These are phyloP conservation scores for Platycheirus rosarum DNA, from an alignment of 2,888 invertebrate species.

Conservation along the genomic window DNA sequence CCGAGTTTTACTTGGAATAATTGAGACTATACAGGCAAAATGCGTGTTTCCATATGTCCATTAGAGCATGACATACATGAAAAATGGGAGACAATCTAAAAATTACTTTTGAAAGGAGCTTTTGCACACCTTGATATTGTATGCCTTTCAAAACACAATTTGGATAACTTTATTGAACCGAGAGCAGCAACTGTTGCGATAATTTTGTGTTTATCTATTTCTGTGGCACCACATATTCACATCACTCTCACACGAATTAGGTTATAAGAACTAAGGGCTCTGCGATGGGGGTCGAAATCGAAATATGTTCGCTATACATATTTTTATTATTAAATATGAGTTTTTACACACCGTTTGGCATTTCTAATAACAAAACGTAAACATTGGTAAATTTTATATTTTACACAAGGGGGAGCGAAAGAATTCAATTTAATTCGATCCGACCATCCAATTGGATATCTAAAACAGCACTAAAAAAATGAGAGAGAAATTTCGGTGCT, in stretches of 20 bases:
- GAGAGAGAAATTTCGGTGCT: slow-evolving; percentile 40
- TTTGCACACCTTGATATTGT: slow-evolving; percentile 20
- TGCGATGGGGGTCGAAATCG: slow-evolving; percentile 27
- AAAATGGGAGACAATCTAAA: slow-evolving; percentile 19
- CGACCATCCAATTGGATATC: slow-evolving; percentile 53
- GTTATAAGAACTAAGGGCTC: slow-evolving; percentile 49
- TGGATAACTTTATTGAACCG: slow-evolving; percentile 14
- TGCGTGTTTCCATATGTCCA: slow-evolving; percentile 42
- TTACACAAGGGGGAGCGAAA: slow-evolving; percentile 26
- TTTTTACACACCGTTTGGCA: slow-evolving; percentile 12
- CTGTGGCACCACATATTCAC: slow-evolving; percentile 54
- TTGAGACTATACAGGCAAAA: slow-evolving; percentile 26
- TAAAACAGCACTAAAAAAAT: slow-evolving; percentile 60
- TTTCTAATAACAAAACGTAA: slow-evolving; percentile 33
- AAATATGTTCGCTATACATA: slow-evolving; percentile 2
- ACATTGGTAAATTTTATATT: slow-evolving; percentile 37
- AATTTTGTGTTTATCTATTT: slow-evolving; percentile 62
- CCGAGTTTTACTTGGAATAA: slow-evolving; percentile 22
- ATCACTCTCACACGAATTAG: slow-evolving; percentile 52
- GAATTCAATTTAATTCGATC: slow-evolving; percentile 20
- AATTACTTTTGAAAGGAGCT: slow-evolving; percentile 27
- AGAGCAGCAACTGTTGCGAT: slow-evolving; percentile 30
- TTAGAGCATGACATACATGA: slow-evolving; percentile 47
- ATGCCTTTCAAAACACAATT: neutral
- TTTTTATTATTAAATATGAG: slow-evolving; percentile 16